Percentiles rank a stretch among this genome's conserved stretches.
These are phyloP conservation scores for Sebastes fasciatus DNA, from an alignment of 2,113 vertebrate genomes.

Conservation along the genomic window DNA sequence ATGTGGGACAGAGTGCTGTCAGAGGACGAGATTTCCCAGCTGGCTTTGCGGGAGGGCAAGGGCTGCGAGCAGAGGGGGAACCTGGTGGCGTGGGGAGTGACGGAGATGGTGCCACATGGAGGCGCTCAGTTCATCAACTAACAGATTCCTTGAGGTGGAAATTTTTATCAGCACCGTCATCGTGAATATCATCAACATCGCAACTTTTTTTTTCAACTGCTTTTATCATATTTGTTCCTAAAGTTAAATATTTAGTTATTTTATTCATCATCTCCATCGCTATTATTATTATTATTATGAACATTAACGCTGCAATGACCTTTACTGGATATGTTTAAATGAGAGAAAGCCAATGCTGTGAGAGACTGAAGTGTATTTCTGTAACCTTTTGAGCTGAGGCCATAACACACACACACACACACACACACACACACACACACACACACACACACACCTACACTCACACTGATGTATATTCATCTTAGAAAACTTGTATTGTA, in stretches of 20 bases:
- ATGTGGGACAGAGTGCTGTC: slow-evolving; percentile 91
- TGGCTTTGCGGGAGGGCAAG: slow-evolving; percentile 70
- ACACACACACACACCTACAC: background rate
- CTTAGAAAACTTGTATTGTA: slow-evolving; percentile 15
- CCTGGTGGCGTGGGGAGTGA: slow-evolving; percentile 93
- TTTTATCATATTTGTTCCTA: slow-evolving; percentile 4
- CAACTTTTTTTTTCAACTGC: background rate
- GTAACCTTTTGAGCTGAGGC: slow-evolving; percentile 46
- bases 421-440: slow-evolving; percentile 20
- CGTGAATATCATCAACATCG: slow-evolving; percentile 30
- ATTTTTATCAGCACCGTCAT: background rate
- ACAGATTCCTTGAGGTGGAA: slow-evolving; percentile 12
- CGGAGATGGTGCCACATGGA: slow-evolving; percentile 90
- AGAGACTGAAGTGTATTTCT: slow-evolving; percentile 63
- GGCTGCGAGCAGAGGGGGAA: slow-evolving; percentile 88
- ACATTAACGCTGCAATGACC: slow-evolving; percentile 46
- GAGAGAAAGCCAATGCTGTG: slow-evolving; percentile 57
- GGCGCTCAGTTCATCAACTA: slow-evolving; percentile 91
- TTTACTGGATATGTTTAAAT: slow-evolving; percentile 27
- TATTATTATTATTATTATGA: slow-evolving; percentile 8
- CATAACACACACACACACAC: slow-evolving; percentile 5
- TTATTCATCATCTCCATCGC: slow-evolving; percentile 14
- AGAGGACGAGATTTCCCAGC: slow-evolving; percentile 81
- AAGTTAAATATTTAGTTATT: background rate
- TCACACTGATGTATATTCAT: background rate